Evolutionary conservation across 2,797 vertebrate species (phyloP).

Genomic region (Netta rufina): DNA sequence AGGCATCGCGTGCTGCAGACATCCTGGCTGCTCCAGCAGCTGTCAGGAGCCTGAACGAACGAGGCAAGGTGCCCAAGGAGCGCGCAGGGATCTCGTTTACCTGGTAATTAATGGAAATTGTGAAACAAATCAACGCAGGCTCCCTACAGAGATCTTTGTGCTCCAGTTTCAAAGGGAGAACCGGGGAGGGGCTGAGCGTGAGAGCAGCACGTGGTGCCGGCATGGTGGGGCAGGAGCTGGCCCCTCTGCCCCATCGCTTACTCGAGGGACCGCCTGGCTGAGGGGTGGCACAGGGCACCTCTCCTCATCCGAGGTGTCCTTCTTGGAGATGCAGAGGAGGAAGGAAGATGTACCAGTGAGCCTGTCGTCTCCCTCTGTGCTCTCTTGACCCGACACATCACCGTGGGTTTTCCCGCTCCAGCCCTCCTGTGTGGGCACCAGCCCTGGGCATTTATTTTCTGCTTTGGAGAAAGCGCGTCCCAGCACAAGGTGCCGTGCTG

Average conservation of each 20-base stretch:
- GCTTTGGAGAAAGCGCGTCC: background rate
- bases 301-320: background rate
- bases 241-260: too few species aligned
- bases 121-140: slow-evolving; percentile 28
- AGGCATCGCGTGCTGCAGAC: background rate
- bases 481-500: background rate
- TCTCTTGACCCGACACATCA: background rate
- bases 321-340: background rate
- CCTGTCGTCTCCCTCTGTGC: background rate
- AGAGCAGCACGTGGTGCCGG: rapidly evolving
- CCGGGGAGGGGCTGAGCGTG: rapidly evolving
- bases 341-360: background rate
- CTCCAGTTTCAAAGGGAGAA: background rate
- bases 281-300: background rate
- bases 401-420: background rate
- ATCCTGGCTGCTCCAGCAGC: background rate
- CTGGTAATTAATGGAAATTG: slow-evolving; percentile 67
- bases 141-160: background rate
- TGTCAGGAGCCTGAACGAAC: background rate
- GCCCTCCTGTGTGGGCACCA: rapidly evolving
- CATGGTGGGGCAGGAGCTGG: background rate
- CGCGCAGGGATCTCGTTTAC: slow-evolving; percentile 57
- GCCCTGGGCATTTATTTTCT: background rate
- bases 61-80: slow-evolving; percentile 44
- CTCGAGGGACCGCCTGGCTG: rapidly evolving